Evolutionary conservation across 2,888 invertebrate species (phyloP), one percentile per base, ranked within the genome.

Genomic region (Eudasyphora cyanicolor): DNA sequence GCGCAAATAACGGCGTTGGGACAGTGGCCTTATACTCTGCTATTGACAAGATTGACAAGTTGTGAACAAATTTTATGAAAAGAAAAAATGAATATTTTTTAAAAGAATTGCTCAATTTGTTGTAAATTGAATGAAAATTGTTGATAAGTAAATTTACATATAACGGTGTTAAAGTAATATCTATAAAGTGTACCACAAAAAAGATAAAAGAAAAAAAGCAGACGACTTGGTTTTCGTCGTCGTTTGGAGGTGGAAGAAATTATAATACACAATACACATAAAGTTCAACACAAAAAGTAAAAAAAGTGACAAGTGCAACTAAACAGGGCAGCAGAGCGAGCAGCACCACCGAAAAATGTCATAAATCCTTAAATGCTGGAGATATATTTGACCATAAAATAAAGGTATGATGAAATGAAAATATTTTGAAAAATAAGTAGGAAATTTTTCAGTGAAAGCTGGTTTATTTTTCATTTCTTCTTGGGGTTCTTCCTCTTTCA

Each of bases 221-320:
- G 77, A 76, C 54, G 10, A 21, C 67, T 35, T n/a, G n/a, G n/a
- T 27, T 27, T 62, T n/a, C 32, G 64, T 64, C 21, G 45, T 60
- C 54, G 35, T 62, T n/a, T n/a, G n/a, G n/a, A n/a, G 64, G 35
- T 79, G 71, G 19, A 49, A 81, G 57, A 64, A 71, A 21, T 64
- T 12, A 54, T 76, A 69, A 76, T 67, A 70, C 49, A 79, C 42
- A 54, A 71, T 35, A 83, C 77, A 77, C 77, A 77, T 54, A 71
- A 69, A 62, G 60, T 51, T 64, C 32, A 29, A 76, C 62, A 45
- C 54, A 49, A 64, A 42, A 45, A 57, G 14, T 19, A 82, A 82
- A 79, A 70, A 83, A 77, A 76, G 80, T 78, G 80, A 80, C 83
- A 83, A 83, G 80, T 83, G 83, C 80, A 83, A 35, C 62, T 32